Percentiles rank a stretch among this genome's conserved stretches.
Evolutionary conservation across 53 echinoderm and acorn worm genomes (phyloP).

Genomic region (Luidia sarsii): DNA sequence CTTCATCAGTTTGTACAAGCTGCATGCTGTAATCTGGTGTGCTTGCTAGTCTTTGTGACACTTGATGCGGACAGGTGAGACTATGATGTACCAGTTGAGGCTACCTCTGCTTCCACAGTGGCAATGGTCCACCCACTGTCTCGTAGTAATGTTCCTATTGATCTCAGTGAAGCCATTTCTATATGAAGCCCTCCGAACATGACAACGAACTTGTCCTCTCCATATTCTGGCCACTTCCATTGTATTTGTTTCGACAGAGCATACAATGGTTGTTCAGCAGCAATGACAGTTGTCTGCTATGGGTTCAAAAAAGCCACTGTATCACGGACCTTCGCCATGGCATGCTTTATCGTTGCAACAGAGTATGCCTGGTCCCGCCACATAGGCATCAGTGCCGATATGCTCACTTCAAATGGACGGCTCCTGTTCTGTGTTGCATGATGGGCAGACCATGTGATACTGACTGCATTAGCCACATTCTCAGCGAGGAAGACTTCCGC

Average conservation of each 20-base stretch:
- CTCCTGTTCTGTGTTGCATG: no score
- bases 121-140: slow-evolving; percentile 44
- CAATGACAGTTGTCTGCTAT: slow-evolving; percentile 24
- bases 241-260: slow-evolving; percentile 43
- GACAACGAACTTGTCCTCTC: slow-evolving; percentile 47
- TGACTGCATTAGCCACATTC: no score
- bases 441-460: no score
- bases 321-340: no score
- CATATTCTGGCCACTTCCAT: slow-evolving; percentile 50
- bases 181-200: slow-evolving; percentile 52
- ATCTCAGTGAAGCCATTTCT: slow-evolving; percentile 31
- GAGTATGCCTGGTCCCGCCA: no score
- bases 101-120: slow-evolving; percentile 28
- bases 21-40: slow-evolving; percentile 6
- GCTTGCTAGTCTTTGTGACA: slow-evolving; percentile 47
- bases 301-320: slow-evolving; percentile 37
- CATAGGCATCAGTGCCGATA: no score
- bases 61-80: slow-evolving; percentile 20
- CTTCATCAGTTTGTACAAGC: slow-evolving; percentile 21
- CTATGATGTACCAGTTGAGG: slow-evolving; percentile 43
- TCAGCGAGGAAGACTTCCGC: no score
- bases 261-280: slow-evolving; percentile 48
- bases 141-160: slow-evolving; percentile 12
- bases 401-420: no score
- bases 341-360: no score